phyloP scores from a whole-genome alignment of 2,888 invertebrate genomes.

The Megastigmus dorsalis region DNA sequence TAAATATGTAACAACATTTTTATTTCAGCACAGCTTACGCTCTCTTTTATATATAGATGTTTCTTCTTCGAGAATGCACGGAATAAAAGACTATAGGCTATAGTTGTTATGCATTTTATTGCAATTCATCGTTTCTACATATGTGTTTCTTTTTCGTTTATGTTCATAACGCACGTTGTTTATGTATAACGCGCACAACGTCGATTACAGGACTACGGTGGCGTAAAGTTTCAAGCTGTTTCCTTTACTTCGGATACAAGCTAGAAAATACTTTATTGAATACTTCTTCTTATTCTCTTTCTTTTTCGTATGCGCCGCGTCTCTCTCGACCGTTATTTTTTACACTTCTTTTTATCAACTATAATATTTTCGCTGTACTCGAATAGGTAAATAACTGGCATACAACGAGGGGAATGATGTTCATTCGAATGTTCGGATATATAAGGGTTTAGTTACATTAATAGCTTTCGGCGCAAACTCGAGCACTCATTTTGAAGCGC shows the following conservation, averaged over 20 bases:
- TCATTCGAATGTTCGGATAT: not conserved
- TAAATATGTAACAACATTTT: too few species aligned
- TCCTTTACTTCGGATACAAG: conserved; percentile 34
- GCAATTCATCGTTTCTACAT: conserved; percentile 29
- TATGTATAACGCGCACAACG: conserved; percentile 10
- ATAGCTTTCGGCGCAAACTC: too few species aligned
- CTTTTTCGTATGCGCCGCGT: conserved; percentile 44
- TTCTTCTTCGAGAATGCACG: too few species aligned
- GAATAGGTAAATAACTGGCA: conserved; percentile 4
- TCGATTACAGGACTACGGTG: conserved; percentile 20
- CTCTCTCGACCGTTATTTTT: conserved; percentile 27
- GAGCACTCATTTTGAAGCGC: not conserved
- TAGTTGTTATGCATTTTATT: conserved; percentile 28
- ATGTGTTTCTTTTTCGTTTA: conserved; percentile 22
- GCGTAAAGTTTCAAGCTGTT: conserved; percentile 34
- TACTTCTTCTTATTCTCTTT: too few species aligned
- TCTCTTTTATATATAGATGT: too few species aligned
- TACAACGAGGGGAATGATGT: conserved; percentile 25
- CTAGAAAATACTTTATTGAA: conserved; percentile 50
- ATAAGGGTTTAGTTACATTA: not conserved
- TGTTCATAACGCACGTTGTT: conserved; percentile 4
- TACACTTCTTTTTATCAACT: conserved; percentile 6
- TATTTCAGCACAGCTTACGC: too few species aligned
- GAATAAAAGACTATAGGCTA: too few species aligned
- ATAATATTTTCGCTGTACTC: conserved; percentile 29